Base-by-base conservation (phyloP, 2,113 vertebrate genomes). In the Macrotis lagotis region DNA sequence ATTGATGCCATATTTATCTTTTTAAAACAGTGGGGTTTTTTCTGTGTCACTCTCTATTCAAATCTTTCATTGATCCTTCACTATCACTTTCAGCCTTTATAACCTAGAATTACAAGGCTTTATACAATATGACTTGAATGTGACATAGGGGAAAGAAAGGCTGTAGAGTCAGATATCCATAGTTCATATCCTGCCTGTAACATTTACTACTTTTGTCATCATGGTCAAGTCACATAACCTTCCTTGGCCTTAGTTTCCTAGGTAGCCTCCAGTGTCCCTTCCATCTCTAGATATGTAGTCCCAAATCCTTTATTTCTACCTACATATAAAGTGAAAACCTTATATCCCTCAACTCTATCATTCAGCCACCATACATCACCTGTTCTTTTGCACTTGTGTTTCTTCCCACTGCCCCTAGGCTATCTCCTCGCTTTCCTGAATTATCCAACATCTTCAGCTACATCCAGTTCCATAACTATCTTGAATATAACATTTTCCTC, bases 341-440 rank as follows among this genome's bases (percentile, higher is more conserved):
- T 44, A 44, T 44, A 44, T 44, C 19, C 19, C 16, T 66, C 37
- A 24, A 44, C 16, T 22, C 66, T 83, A 44, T 22, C n/a, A 5
- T 83, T 83, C 53, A 28, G 3, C 26, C 9, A 55, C 26, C 25
- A 83, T 44, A n/a, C 16, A 44, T 83, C 22, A 44, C 50, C 55
- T 50, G 12, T 93, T 52, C n/a, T 92, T 95, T 97, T 93, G 28
- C 74, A 6, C 37, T 96, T 95, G 47, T 66, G 9, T 52, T 16
- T 25, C 47, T 94, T 0, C 55, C 49, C 37, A 95, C 37, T 83
- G 90, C 93, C 92, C 11, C 3, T 94, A 49, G 5, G 53, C 94
- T 91, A 92, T 88, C 9, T 37, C 37, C 28, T 31, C 53, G 11
- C 31, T 66, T 66, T 66, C 55, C 28, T 66, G 28, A 31, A 59